Evolutionary conservation across 2,113 vertebrate species (phyloP).

Genomic region (Pluvianellus socialis): DNA sequence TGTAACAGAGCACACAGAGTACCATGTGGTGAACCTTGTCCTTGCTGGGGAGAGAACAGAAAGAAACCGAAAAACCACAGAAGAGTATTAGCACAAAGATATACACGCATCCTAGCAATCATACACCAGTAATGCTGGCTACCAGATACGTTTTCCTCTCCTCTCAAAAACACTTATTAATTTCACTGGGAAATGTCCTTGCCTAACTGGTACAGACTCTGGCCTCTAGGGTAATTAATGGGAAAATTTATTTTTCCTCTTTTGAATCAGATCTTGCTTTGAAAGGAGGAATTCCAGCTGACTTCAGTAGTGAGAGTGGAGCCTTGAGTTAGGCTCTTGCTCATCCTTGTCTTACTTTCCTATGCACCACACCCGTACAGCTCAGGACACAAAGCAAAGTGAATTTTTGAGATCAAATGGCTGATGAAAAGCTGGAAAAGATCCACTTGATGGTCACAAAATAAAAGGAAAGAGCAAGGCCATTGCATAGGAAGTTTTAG

Average conservation of each 20-base stretch:
- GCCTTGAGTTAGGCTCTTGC: neutral
- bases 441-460: neutral
- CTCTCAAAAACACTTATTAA: neutral
- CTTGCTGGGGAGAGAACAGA: neutral
- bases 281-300: neutral
- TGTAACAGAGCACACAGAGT: neutral
- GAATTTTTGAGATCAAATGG: neutral
- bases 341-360: neutral
- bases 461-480: neutral
- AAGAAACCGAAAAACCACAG: neutral
- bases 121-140: neutral
- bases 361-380: rapidly evolving
- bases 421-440: neutral
- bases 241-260: neutral
- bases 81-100: neutral
- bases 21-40: neutral
- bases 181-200: conserved; percentile 24
- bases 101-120: neutral
- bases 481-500: neutral
- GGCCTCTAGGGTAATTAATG: neutral
- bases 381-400: neutral
- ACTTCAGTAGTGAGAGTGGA: neutral
- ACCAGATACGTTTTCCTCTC: neutral
- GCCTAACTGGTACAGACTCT: neutral
- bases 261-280: neutral